Evolutionary conservation across 2,797 vertebrate genomes (phyloP).

Genomic region (Falco naumanni): DNA sequence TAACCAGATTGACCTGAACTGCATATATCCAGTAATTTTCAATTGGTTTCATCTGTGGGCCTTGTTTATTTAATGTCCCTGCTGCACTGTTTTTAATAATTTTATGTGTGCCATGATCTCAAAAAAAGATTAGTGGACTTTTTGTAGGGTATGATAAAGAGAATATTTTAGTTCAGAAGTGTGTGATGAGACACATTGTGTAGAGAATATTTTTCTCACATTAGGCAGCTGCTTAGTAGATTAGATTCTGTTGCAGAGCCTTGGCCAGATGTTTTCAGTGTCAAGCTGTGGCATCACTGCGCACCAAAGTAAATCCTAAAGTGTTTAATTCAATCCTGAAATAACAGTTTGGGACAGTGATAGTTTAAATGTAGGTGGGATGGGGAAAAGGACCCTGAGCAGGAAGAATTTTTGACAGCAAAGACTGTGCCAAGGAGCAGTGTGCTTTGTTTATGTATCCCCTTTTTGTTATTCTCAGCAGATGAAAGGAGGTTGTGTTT

Average conservation of each 20-base stretch:
- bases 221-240: not conserved
- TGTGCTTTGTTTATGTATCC: slow-evolving; percentile 50
- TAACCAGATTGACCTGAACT: not conserved
- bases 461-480: slow-evolving; percentile 37
- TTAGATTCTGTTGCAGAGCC: slow-evolving; percentile 35
- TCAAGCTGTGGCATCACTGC: slow-evolving; percentile 12
- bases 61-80: not conserved
- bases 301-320: slow-evolving; percentile 65
- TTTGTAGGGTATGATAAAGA: not conserved
- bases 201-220: not conserved
- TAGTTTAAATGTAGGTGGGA: slow-evolving; percentile 24
- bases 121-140: not conserved
- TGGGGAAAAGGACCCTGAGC: not conserved
- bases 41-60: not conserved
- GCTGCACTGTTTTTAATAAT: not conserved
- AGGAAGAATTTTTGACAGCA: slow-evolving; percentile 34
- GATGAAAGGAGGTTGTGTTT: slow-evolving; percentile 37
- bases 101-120: not conserved
- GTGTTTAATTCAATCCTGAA: slow-evolving; percentile 66
- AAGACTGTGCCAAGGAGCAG: not conserved
- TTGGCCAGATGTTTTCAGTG: slow-evolving; percentile 43
- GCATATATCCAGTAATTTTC: not conserved
- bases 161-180: not conserved
- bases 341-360: slow-evolving; percentile 43
- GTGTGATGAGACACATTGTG: not conserved